These are phyloP conservation scores for Oncorhynchus tshawytscha DNA, from an alignment of 2,113 vertebrate species.

Conservation along the genomic window DNA sequence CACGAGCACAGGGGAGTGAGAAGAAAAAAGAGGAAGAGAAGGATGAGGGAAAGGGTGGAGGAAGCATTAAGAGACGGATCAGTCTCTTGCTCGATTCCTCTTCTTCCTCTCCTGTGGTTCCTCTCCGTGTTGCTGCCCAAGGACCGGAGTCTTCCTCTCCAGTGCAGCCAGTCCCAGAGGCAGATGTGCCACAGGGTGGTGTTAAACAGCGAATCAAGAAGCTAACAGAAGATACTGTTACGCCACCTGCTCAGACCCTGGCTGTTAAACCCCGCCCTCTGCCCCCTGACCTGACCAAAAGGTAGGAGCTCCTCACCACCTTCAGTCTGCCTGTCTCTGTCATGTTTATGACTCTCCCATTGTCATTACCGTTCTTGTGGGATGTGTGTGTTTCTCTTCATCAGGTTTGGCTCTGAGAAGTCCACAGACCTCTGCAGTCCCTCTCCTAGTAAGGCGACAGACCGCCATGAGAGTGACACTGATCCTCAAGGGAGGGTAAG, in stretches of 20 bases:
- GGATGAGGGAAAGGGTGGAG: slow-evolving; percentile 38
- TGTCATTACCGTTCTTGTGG: slow-evolving; percentile 62
- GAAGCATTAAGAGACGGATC: slow-evolving; percentile 70
- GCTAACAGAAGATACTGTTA: slow-evolving; percentile 61
- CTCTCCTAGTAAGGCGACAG: slow-evolving; percentile 48
- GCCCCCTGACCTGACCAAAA: slow-evolving; percentile 67
- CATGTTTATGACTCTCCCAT: slow-evolving; percentile 10
- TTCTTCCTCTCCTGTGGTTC: slow-evolving; percentile 25
- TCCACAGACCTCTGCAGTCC: slow-evolving; percentile 50
- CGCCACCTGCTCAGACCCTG: slow-evolving; percentile 51
- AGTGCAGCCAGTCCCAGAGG: slow-evolving; percentile 43
- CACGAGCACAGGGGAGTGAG: slow-evolving; percentile 25
- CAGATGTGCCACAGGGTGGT: slow-evolving; percentile 47
- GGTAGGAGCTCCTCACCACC: slow-evolving; percentile 49
- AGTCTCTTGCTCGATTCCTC: slow-evolving; percentile 70
- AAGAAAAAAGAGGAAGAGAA: slow-evolving; percentile 40
- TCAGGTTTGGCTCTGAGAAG: slow-evolving; percentile 68
- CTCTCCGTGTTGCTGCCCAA: not conserved
- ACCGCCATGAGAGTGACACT: slow-evolving; percentile 50
- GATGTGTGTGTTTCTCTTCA: slow-evolving; percentile 40
- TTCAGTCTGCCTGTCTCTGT: not conserved
- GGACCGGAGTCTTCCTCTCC: slow-evolving; percentile 52
- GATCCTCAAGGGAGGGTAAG: slow-evolving; percentile 70
- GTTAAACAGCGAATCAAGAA: slow-evolving; percentile 76
- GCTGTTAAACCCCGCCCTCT: slow-evolving; percentile 64